Evolutionary conservation across 1,140 invertebrate species (phyloP), one percentile per base, ranked within the genome.

Genomic region (Popillia japonica): DNA sequence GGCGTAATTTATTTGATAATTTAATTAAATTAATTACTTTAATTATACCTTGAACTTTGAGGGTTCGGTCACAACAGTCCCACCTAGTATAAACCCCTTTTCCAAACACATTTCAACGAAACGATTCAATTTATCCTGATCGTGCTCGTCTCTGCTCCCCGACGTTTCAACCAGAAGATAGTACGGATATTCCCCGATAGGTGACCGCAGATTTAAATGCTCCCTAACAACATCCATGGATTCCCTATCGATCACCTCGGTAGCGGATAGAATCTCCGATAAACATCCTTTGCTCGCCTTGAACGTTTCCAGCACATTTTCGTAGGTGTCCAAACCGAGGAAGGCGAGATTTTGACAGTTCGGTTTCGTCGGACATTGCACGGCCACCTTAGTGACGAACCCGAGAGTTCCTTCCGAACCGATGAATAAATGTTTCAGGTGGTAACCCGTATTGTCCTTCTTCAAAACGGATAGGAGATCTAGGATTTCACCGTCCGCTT

Each of bases 401-500:
- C 98, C 98, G 48, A 99, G 87, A 0, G 98, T 98, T 72, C 98
- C 98, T 90, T 99, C 98, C 0, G 96, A 96, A 10, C 98, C 98
- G 83, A 99, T 97, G 85, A 99, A 99, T 72, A 99, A 86, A 86
- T 99, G 97, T 85, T 99, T 98, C 78, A 99, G 87, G 85, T 99
- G 96, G 86, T 98, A 98, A 0, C 97, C 98, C 0, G 98, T 99
- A 84, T 99, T 99, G 85, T 99, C 97, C 87, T 99, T 99, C 84
- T 97, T 95, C 79, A 99, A 88, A 2, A 92, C 90, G 79, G 92
- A 94, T 83, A 99, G 88, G 80, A 94, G 93, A 85, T 99, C 93
- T 10, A 99, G 85, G 0, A 99, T 88, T 76, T 94, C 90, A 0
- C 98, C 97, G 88, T 96, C 92, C 3, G 98, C 94, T 87, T 96